Base-by-base conservation (phyloP, 2,113 vertebrate species). In the Menidia beryllina region DNA sequence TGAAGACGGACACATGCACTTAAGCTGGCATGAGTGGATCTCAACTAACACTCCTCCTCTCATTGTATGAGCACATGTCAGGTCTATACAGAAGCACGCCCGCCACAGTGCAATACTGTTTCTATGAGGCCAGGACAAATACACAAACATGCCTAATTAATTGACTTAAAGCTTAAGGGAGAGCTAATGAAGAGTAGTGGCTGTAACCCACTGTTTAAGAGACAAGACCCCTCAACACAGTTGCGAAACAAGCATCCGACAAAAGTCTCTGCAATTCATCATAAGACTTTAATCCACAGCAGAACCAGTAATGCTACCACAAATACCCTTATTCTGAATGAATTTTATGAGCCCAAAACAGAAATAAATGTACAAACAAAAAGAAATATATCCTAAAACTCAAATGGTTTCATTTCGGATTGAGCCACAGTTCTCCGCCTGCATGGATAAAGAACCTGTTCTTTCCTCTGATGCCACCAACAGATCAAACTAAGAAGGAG, bases 41-140 rank as follows among this genome's bases (percentile, higher is more conserved):
- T 95, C 93, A 91, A 92, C 93, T 90, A 93, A 92, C 94, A 87
- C 93, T 92, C 84, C 83, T 81, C 66, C 78, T 93, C 93, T 93
- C 91, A 92, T 91, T 84, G 60, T 69, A 39, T 20, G 64, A 24
- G 57, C 45, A 34, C 47, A 23, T 58, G 55, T 62, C 17, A 39
- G 24, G 25, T 53, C 55, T 34, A 60, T 15, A n/a, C 19, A 51
- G 3, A 26, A 69, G 52, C 12, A 0, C 2, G 53, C 30, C 19
- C 30, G 2, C 30, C 30, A 34, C 30, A 34, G 30, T 34, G 30
- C 30, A 34, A 34, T 10, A 5, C 7, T 34, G 10, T 38, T 39
- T 59, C n/a, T 55, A 23, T 9, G 14, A 9, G 27, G 5, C 64
- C 49, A 24, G 20, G 58, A 45, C 63, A 45, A 54, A 63, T 3